Conservation (phyloP, 2,113 vertebrate genomes). For the Regulus satrapa region DNA sequence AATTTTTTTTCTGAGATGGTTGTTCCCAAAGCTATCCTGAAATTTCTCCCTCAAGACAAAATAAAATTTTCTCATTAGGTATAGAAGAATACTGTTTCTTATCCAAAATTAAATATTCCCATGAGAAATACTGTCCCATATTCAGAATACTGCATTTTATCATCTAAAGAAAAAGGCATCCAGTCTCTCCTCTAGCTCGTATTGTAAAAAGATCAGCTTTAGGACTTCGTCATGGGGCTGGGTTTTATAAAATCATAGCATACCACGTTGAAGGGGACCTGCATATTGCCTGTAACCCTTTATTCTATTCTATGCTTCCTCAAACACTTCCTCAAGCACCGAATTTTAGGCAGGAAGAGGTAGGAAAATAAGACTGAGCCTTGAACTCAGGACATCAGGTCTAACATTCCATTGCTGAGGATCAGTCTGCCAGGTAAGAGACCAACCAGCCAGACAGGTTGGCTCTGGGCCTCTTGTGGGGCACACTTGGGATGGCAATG, state of each 20-base stretch:
- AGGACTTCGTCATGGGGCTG: not conserved
- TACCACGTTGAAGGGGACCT: not conserved
- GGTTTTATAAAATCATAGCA: not conserved
- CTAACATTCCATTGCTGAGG: not conserved
- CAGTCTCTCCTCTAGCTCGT: not conserved
- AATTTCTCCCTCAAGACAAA: slow-evolving; percentile 21
- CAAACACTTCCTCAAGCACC: too few relatives aligned
- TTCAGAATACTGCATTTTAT: not conserved
- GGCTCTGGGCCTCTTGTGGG: not conserved
- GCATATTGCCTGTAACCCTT: not conserved
- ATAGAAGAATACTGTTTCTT: not conserved
- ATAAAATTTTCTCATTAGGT: not conserved
- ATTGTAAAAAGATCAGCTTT: not conserved
- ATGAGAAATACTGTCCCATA: not conserved
- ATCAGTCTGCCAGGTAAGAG: not conserved
- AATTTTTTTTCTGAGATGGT: slow-evolving; percentile 24
- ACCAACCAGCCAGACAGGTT: not conserved
- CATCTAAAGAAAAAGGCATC: not conserved
- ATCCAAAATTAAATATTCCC: not conserved
- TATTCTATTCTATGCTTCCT: not conserved
- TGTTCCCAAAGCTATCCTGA: slow-evolving; percentile 31
- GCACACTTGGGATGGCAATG: not conserved
- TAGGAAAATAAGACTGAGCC: not conserved
- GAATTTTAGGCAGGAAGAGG: not conserved
- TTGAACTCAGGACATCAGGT: not conserved